A percentile compares a stretch with the other conserved stretches of the same genome.
phyloP scores from a whole-genome alignment of 2,113 vertebrate species.

The Microcebus tavaratra region DNA sequence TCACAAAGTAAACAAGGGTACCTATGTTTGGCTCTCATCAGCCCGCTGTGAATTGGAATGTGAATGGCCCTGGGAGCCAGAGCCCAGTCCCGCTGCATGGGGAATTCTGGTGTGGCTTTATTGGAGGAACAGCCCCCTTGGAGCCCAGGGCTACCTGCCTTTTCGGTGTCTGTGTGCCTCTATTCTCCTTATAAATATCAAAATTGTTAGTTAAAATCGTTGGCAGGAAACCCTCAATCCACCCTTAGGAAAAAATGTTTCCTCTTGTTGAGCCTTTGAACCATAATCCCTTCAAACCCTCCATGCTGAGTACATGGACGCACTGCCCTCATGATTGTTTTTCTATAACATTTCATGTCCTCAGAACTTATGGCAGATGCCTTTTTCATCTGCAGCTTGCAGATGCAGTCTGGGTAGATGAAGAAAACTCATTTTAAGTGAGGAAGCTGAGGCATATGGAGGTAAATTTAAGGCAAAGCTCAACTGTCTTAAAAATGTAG shows the following conservation, averaged over 20 bases:
- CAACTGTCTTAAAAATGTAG: neutral
- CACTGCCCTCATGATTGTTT: neutral
- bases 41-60: constrained; percentile 40
- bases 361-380: neutral
- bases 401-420: neutral
- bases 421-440: neutral
- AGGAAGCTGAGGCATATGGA: constrained; percentile 9
- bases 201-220: constrained; percentile 65
- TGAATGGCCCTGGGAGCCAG: constrained; percentile 48
- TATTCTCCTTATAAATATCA: constrained; percentile 62
- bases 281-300: constrained; percentile 64
- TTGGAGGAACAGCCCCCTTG: constrained; percentile 37
- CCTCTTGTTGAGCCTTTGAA: constrained; percentile 72
- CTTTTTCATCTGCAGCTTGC: neutral
- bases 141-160: constrained; percentile 67
- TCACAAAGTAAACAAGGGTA: constrained; percentile 47
- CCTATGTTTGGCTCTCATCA: neutral
- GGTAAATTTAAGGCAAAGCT: constrained; percentile 19
- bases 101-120: constrained; percentile 66
- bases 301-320: neutral
- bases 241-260: constrained; percentile 61
- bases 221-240: constrained; percentile 68
- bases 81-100: neutral
- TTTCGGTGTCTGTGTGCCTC: constrained; percentile 53
- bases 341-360: constrained; percentile 50